Evolutionary conservation across 2,888 invertebrate genomes (phyloP), one percentile per base, ranked within the genome.

Genomic region (Atherix ibis): DNA sequence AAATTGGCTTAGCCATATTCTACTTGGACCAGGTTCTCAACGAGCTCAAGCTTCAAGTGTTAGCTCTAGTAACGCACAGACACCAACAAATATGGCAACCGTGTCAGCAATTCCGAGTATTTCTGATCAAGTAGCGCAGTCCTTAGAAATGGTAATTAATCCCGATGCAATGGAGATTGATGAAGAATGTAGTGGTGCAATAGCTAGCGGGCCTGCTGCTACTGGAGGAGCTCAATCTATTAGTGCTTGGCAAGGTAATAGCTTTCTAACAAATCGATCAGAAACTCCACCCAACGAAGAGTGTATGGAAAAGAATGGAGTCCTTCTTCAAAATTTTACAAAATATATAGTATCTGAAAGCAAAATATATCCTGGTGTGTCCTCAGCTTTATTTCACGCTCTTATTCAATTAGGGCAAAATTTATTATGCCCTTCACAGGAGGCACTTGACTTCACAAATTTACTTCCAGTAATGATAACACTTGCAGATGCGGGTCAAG

Each of bases 401-500:
- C 58, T 83, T n/a, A 67, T 83, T 32, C 79, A 81, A 19, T 63
- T 83, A 45, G 81, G 77, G 1, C 71, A 73, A 27, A 68, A 73
- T 18, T 64, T 80, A 37, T 58, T 81, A 13, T 69, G 70, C 2
- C 68, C 74, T 1, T 55, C 68, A 1, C 63, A 72, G 29, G 78
- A 79, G 50, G 73, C 73, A 1, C 67, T 67, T n/a, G 77, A 78
- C n/a, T 83, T 84, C 51, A 70, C 77, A 1, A 81, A 83, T 49
- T 62, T 85, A 5, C 72, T 84, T 66, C 65, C 70, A 37, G 75
- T 83, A 4, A 80, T 84, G 81, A 74, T 78, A 2, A 79, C 75
- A 31, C 54, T 94, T 43, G 91, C 91, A 0, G 87, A 88, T 56
- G 83, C 85, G 14, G 81, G 85, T 14, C 68, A 73, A 4, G 85